These are phyloP conservation scores for Melieria crassipennis DNA, from an alignment of 2,888 invertebrate species.

Conservation along the genomic window DNA sequence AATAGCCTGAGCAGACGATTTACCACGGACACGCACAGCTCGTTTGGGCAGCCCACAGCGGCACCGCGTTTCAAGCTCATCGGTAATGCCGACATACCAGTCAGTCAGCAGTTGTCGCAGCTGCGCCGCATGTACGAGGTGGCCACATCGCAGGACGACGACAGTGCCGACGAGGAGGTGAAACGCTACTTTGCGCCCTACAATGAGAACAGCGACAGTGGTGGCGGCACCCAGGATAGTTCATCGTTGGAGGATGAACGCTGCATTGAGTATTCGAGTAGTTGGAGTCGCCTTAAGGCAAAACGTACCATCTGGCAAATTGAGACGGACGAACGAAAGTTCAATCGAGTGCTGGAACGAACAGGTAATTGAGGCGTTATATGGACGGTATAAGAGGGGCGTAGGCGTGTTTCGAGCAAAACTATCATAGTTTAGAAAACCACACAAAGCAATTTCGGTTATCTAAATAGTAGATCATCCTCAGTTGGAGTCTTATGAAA, in stretches of 20 bases:
- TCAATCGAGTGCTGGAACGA: conserved; percentile 37
- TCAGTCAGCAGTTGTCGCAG: conserved; percentile 63
- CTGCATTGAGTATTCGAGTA: conserved; percentile 63
- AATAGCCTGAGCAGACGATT: conserved; percentile 13
- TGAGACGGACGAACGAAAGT: conserved; percentile 49
- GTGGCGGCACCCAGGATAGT: conserved; percentile 57
- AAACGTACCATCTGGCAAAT: conserved; percentile 63
- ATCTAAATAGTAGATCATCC: conserved; percentile 42
- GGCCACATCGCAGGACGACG: conserved; percentile 64
- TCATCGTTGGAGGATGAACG: conserved; percentile 57
- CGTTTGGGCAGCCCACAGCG: conserved; percentile 51
- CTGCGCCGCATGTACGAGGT: conserved; percentile 61
- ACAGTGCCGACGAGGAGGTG: conserved; percentile 68
- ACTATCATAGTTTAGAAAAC: no score
- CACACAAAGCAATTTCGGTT: not conserved
- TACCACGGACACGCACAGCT: conserved; percentile 40
- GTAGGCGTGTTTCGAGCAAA: no score
- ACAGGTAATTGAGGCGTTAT: conserved; percentile 50
- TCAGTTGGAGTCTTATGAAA: conserved; percentile 7
- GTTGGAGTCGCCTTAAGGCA: conserved; percentile 70
- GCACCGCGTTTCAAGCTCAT: conserved; percentile 61
- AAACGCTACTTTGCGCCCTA: conserved; percentile 67
- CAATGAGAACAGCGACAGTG: conserved; percentile 54
- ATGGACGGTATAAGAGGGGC: no score
- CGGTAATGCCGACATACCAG: conserved; percentile 57